Base-by-base conservation (phyloP, 2,797 vertebrate genomes). In the Melanotaenia maccullochi region DNA sequence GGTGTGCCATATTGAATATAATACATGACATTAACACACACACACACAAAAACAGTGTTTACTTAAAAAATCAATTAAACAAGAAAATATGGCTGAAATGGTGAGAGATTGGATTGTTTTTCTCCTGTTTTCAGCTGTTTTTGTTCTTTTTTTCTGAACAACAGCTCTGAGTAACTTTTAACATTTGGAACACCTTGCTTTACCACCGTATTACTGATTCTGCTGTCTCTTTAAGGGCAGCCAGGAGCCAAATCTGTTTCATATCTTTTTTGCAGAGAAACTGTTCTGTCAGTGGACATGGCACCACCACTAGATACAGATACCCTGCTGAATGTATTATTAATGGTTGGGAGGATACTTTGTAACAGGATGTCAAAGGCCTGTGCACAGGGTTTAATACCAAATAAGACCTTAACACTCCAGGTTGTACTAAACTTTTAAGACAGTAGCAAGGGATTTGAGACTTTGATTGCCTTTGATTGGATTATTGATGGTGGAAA, bases 271-370 rank as follows among this genome's bases (percentile, higher is more conserved):
- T 62, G 36, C 60, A 25, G 40, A 9, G 54, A 76, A 75, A 63
- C 74, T 51, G 67, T 71, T 69, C 65, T 60, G 47, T 79, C 60
- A 67, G 71, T 77, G 33, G 68, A 65, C 61, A 68, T 69, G 60
- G 61, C 35, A 14, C 38, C 63, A 51, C 71, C 79, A 70, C 60
- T 81, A 69, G 76, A 61, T 68, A 72, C 61, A 44, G 71, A 70
- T 44, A 36, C 22, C 16, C 57, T 7, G 54, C 62, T 60, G 44
- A 70, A 82, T 87, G 82, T 55, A 87, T 89, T 87, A 89, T 89
- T 84, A 76, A 86, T 85, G 67, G 25, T 18, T 54, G 30, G 2
- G 30, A 66, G 49, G 63, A 68, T 73, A 30, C 57, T 80, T 71
- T 9, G 56, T 36, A 40, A 44, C 64, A 71, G 55, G 32, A 64